Percentiles rank a stretch among this genome's conserved stretches.
Evolutionary conservation across 1,140 invertebrate genomes (phyloP).

Genomic region (Stenopsyche tienmushanensis): DNA sequence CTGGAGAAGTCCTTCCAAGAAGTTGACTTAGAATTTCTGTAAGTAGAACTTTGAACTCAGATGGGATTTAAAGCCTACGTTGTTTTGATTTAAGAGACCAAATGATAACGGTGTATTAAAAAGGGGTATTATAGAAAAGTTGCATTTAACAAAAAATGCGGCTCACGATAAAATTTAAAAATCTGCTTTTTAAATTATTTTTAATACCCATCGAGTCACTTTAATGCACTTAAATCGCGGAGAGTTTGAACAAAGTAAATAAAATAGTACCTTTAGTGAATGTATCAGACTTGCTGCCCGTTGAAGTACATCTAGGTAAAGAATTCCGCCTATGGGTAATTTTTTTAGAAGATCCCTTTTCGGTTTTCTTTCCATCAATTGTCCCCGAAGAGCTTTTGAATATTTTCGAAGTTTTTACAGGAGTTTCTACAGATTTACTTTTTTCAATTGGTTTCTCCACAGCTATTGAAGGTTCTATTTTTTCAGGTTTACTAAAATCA

Average conservation of each 20-base stretch:
- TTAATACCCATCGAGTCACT: no score
- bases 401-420: slow-evolving; percentile 32
- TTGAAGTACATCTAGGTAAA: slow-evolving; percentile 25
- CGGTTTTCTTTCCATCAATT: slow-evolving; percentile 28
- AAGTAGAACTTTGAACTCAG: slow-evolving; percentile 1
- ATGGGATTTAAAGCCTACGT: slow-evolving; percentile 4
- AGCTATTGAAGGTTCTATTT: slow-evolving; percentile 13
- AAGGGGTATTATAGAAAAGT: no score
- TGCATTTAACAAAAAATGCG: no score
- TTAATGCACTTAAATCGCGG: no score
- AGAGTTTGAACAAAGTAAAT: neutral
- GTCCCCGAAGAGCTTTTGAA: slow-evolving; percentile 36
- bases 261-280: slow-evolving; percentile 25
- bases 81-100: no score
- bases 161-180: no score
- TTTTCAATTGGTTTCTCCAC: slow-evolving; percentile 29
- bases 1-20: neutral
- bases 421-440: slow-evolving; percentile 31
- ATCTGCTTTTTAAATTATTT: no score
- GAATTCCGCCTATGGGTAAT: slow-evolving; percentile 35
- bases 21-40: neutral
- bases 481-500: slow-evolving; percentile 37
- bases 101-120: no score
- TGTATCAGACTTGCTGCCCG: slow-evolving; percentile 17
- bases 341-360: slow-evolving; percentile 30